Base-by-base conservation (phyloP, 2,888 invertebrate genomes). In the Hypselothyrea guttata region DNA sequence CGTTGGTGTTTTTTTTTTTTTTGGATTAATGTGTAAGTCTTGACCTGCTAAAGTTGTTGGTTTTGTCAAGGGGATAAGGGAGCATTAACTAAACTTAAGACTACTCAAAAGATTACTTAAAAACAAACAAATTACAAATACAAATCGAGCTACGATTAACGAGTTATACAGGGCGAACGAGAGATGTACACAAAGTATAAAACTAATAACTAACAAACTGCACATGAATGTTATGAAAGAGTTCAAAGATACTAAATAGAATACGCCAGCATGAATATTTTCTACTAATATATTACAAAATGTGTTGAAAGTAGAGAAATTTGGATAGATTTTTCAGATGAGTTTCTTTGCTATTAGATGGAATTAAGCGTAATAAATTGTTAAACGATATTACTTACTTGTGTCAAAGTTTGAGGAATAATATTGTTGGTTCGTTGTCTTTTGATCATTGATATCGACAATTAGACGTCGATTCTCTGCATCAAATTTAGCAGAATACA, bases 371-470 rank as follows among this genome's bases (percentile, higher is more conserved):
- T 9, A 51, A 55, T 18, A 57, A 69, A 68, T 65, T 71, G 68
- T 55, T 61, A 75, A 83, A 70, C 55, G 56, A 31, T 35, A 57
- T 52, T 83, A 91, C 93, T 93, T 90, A 94, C 95, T 94, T 73
- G 93, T 93, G 82, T 94, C 93, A 87, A 94, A 93, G 88, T 95
- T 94, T 75, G 94, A 94, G 84, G 94, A 93, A 73, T 94, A 92
- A 86, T 95, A 95, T 89, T 95, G 95, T 51, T 92, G 93, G 88
- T 95, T 95, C 82, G 93, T 93, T 71, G 90, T 88, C 88, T 95
- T 94, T 54, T 92, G 91, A 85, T 95, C 94, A 79, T 93, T 92
- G 58, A 95, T 95, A 82, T 93, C 92, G 15, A 94, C 92, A 54
- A 95, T 92, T n/a, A 93, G 91, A 88, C 94, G 94, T 84, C 93